Evolutionary conservation across 2,797 vertebrate species (phyloP), one percentile per base, ranked within the genome.

Genomic region (Pseudochromis fuscus): DNA sequence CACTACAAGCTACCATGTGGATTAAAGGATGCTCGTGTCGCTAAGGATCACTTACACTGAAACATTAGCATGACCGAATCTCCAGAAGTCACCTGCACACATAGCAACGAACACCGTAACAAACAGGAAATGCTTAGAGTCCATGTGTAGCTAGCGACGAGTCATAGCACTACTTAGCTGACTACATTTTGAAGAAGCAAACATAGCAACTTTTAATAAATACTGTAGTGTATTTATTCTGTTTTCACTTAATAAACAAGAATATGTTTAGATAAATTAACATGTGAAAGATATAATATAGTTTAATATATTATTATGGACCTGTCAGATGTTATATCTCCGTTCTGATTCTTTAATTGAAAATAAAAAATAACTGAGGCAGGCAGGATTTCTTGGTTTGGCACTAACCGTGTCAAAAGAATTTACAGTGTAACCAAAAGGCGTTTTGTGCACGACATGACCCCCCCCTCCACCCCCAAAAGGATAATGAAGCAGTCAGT

Each of bases 231-330:
- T 79, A 82, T 77, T 82, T 72, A 72, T 71, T 70, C 30, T 38
- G 30, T 53, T 66, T 64, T 25, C 37, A 45, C 55, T 69, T 33
- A 61, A 81, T 68, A 63, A 69, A 77, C 49, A 77, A 44, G 25
- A 75, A 75, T 60, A 78, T 27, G 62, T 68, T 67, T 23, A 60
- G 79, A 88, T 91, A 77, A 88, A 85, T 87, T 86, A 81, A 74
- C 57, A 82, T 64, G 35, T 75, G 68, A 74, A 75, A 81, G 56
- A 72, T 75, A 82, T 38, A 65, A 78, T 51, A 67, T 48, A 82
- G 30, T 68, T 48, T 73, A 64, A 83, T 77, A 79, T 77, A 76
- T 79, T 70, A 70, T 35, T 40, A 70, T 62, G 33, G 70, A 62
- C 57, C 59, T 59, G 58, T 62, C 63, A 44, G 44, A 79, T 8